Conservation (phyloP, 2,113 vertebrate species). For the Elephantulus edwardii region DNA sequence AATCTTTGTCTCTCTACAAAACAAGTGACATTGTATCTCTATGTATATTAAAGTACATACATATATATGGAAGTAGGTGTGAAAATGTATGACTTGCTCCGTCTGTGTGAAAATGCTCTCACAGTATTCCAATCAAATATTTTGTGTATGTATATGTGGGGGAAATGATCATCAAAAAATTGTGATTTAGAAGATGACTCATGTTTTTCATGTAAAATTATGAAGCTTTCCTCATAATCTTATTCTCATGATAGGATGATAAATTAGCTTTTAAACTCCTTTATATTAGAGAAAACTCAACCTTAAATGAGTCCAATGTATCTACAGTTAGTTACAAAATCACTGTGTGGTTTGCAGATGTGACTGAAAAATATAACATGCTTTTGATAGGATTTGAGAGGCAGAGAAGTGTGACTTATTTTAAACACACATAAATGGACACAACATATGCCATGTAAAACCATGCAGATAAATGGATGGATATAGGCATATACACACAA, state of each 20-base stretch:
- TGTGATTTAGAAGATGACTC: background rate
- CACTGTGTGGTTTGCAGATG: background rate
- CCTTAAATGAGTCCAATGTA: background rate
- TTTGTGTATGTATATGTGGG: too few species aligned
- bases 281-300: background rate
- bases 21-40: too few species aligned
- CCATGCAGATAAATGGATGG: too few species aligned
- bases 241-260: background rate
- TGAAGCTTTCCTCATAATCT: too few species aligned
- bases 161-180: background rate
- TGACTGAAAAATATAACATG: background rate
- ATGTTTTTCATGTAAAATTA: background rate
- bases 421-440: conserved; percentile 21
- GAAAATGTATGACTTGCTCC: too few species aligned
- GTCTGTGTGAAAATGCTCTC: too few species aligned
- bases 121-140: too few species aligned
- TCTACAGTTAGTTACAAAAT: background rate
- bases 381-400: background rate
- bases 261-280: background rate
- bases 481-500: too few species aligned
- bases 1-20: too few species aligned
- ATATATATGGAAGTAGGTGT: too few species aligned
- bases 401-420: background rate
- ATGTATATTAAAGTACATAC: too few species aligned
- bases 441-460: too few species aligned